Evolutionary conservation across 2,888 invertebrate species (phyloP), one percentile per base, ranked within the genome.

Genomic region (Cinara cedri): DNA sequence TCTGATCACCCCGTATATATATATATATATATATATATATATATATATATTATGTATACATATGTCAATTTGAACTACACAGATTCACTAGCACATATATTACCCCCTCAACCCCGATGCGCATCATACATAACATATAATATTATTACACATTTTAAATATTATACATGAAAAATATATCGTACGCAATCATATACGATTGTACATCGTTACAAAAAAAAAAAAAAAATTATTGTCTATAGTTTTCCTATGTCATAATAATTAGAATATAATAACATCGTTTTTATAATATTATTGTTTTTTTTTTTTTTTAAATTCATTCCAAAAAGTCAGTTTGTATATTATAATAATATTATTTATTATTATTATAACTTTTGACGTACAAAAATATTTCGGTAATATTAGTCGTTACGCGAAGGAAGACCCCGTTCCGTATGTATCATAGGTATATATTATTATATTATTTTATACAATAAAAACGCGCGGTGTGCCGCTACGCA

Each of bases 311-410:
- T 51, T 63, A 63, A 74, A 74, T 74, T 51, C 62, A 74, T 63
- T 74, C 62, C 21, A 62, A 63, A 72, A 34, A 34, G 34, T 34
- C 34, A 6, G 34, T 16, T 8, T 16, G 51, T 74, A 74, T 16
- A 63, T 74, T 34, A 34, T 34, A 34, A 34, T 34, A 34, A 4
- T 34, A 34, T 34, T 34, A 34, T 34, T 34, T 34, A 34, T 34
- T 34, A 34, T 34, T 34, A 34, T 34, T 51, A 74, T 74, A 34
- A 51, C 63, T 74, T 74, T 74, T 74, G 72, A 51, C 72, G 62
- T 74, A 74, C 72, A 74, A 74, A 74, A 63, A 74, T 74, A 74
- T 74, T 62, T 74, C 63, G 49, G 60, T 72, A 49, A 49, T 60
- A 14, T 72, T 16, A 34, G 34, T 34, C 34, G 34, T 34, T 34